Evolutionary conservation across 37 sponge, comb jelly and placozoan species (phyloP).

Genomic region (Amphimedon queenslandica): DNA sequence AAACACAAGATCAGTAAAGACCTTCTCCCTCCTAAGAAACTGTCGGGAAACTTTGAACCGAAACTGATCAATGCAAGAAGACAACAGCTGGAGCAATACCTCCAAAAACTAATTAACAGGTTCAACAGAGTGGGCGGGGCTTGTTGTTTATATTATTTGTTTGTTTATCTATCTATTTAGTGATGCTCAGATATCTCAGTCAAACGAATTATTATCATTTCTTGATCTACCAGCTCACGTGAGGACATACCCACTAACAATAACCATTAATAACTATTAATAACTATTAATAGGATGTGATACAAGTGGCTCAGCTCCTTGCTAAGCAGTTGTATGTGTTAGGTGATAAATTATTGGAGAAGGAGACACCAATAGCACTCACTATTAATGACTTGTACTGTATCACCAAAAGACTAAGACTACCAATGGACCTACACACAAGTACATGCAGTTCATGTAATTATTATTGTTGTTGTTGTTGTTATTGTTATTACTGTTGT

Average conservation of each 20-base stretch:
- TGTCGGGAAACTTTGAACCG: constrained; percentile 73
- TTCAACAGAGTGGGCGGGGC: constrained; percentile 1
- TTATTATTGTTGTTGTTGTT: not conserved
- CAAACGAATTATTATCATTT: constrained; percentile 53
- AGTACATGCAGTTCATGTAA: too few relatives aligned
- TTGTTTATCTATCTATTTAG: constrained; percentile 11
- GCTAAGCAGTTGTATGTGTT: constrained; percentile 48
- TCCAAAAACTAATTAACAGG: constrained; percentile 86
- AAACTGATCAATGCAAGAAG: constrained; percentile 71
- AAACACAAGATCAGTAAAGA: constrained; percentile 51
- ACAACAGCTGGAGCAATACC: constrained; percentile 77
- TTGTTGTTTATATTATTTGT: not conserved
- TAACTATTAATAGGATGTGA: constrained; percentile 43
- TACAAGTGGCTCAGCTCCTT: constrained; percentile 52
- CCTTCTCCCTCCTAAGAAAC: constrained; percentile 82
- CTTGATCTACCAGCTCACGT: constrained; percentile 68
- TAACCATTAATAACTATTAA: not conserved
- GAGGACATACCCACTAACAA: constrained; percentile 1
- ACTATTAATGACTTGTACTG: constrained; percentile 75
- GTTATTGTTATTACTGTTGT: not conserved
- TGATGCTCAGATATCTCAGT: constrained; percentile 51
- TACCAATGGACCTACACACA: constrained; percentile 48
- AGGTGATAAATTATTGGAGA: constrained; percentile 58
- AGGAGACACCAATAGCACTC: constrained; percentile 47
- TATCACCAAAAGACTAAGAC: constrained; percentile 67